Evolutionary conservation across 2,797 vertebrate genomes (phyloP).

Genomic region (Eupleurogrammus muticus): DNA sequence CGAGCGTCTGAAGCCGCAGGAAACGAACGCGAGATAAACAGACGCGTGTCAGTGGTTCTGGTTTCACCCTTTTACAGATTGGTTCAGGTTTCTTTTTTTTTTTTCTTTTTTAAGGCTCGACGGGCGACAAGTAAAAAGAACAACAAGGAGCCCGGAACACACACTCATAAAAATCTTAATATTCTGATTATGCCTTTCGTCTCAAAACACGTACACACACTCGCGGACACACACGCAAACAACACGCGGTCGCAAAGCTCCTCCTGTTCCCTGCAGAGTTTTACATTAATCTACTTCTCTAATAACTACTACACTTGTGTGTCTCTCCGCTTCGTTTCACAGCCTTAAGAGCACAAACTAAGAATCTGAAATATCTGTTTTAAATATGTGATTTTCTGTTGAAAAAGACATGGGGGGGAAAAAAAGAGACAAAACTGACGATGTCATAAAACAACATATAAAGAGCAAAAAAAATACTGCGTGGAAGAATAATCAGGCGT

Average conservation of each 20-base stretch:
- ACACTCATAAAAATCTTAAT: conserved; percentile 76
- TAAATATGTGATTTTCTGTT: conserved; percentile 27
- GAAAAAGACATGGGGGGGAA: conserved; percentile 9
- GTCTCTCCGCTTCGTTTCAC: conserved; percentile 66
- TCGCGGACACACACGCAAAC: conserved; percentile 32
- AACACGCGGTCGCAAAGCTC: conserved; percentile 61
- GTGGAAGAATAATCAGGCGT: conserved; percentile 47
- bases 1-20: neutral
- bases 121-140: conserved; percentile 82
- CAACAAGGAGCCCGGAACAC: conserved; percentile 77
- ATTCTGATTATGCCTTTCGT: conserved; percentile 75
- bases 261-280: conserved; percentile 73
- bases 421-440: conserved; percentile 44
- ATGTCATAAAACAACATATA: conserved; percentile 38
- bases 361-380: conserved; percentile 30
- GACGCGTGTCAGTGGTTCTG: conserved; percentile 49
- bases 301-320: conserved; percentile 63
- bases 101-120: conserved; percentile 85
- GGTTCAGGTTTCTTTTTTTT: too few species aligned
- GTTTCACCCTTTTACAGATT: conserved; percentile 65
- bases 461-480: conserved; percentile 85
- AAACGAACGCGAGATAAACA: neutral
- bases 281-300: too few species aligned
- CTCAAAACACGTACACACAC: conserved; percentile 55
- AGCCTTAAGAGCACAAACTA: conserved; percentile 71